These are phyloP conservation scores for Xiphophorus couchianus DNA, from an alignment of 2,113 vertebrate genomes.

Conservation along the genomic window DNA sequence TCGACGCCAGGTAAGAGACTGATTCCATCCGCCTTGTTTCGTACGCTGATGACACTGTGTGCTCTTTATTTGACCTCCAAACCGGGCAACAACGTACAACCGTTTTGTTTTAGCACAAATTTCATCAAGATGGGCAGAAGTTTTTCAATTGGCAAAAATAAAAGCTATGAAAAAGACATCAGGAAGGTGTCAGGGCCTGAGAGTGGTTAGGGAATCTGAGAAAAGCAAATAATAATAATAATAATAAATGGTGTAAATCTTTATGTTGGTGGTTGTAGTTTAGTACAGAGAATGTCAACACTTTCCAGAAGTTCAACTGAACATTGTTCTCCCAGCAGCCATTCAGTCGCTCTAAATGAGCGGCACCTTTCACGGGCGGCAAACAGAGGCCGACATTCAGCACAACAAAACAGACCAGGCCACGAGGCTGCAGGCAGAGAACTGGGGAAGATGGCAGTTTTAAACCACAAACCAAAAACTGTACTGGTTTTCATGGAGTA, in stretches of 20 bases:
- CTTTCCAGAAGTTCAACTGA: slow-evolving; percentile 70
- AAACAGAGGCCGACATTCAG: slow-evolving; percentile 33
- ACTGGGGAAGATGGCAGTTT: not conserved
- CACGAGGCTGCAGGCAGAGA: not conserved
- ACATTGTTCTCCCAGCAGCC: slow-evolving; percentile 64
- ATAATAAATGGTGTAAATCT: not conserved
- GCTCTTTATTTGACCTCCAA: not conserved
- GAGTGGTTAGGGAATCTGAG: not conserved
- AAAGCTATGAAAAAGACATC: no score
- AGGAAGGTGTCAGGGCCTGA: not conserved
- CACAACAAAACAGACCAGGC: not conserved
- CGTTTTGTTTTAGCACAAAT: not conserved
- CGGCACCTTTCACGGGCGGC: slow-evolving; percentile 20
- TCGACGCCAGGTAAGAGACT: slow-evolving; percentile 71
- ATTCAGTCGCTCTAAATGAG: slow-evolving; percentile 49
- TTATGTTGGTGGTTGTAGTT: not conserved
- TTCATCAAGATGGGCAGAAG: no score
- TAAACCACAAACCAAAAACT: not conserved
- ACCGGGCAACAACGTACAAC: not conserved
- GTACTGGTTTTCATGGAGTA: not conserved
- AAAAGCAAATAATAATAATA: not conserved
- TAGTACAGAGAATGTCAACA: slow-evolving; percentile 3
- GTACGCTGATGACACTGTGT: not conserved
- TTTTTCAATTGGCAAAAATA: not conserved
- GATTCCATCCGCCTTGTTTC: slow-evolving; percentile 3